A percentile compares a stretch with the other conserved stretches of the same genome.
phyloP scores from a whole-genome alignment of 2,888 invertebrate genomes.

The Cyclophora albipunctata region DNA sequence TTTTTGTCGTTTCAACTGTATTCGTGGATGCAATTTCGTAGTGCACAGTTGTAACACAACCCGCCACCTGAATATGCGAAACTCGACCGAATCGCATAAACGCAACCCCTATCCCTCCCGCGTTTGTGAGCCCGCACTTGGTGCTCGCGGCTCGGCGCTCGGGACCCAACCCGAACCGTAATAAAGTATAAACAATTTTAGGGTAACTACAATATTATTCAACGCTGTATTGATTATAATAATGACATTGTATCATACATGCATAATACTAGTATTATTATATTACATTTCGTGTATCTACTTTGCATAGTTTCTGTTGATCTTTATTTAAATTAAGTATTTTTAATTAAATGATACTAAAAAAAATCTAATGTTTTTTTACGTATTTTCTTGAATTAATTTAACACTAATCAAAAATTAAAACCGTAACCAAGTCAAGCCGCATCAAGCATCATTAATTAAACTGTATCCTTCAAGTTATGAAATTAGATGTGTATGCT shows the following conservation, averaged over 20 bases:
- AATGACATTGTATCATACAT: constrained; percentile 2
- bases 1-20: constrained; percentile 57
- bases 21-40: constrained; percentile 34
- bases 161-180: neutral
- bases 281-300: too few relatives aligned
- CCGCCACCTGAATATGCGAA: constrained; percentile 36
- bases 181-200: constrained; percentile 16
- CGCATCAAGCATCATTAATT: too few relatives aligned
- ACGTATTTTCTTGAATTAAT: too few relatives aligned
- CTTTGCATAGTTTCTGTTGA: too few relatives aligned
- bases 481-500: constrained; percentile 1
- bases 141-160: constrained; percentile 1
- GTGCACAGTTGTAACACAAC: constrained; percentile 22
- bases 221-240: constrained; percentile 15
- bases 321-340: too few relatives aligned
- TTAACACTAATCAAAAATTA: too few relatives aligned
- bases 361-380: too few relatives aligned
- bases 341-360: too few relatives aligned
- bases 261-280: too few relatives aligned
- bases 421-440: too few relatives aligned
- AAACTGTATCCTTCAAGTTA: too few relatives aligned
- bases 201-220: constrained; percentile 16
- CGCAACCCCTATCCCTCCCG: constrained; percentile 25
- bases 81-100: constrained; percentile 38
- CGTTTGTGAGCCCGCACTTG: constrained; percentile 3